A percentile compares a stretch with the other conserved stretches of the same genome.
Evolutionary conservation across 2,797 vertebrate genomes (phyloP).

Genomic region (Bradypodion ventrale): DNA sequence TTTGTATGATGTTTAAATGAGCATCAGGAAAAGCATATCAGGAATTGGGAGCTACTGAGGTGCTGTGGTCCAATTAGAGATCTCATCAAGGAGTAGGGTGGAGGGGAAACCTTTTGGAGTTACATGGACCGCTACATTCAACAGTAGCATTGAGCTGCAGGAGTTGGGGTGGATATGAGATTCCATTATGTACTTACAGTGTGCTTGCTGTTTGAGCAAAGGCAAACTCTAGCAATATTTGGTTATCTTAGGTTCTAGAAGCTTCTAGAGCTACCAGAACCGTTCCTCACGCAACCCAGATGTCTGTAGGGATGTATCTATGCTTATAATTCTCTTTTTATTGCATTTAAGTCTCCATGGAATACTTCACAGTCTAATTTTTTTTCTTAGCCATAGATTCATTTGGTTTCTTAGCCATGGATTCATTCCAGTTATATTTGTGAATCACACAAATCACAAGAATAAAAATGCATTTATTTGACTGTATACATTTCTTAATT

Average conservation of each 20-base stretch:
- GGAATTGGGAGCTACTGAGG: background rate
- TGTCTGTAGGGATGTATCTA: background rate
- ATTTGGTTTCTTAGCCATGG: slow-evolving; percentile 1
- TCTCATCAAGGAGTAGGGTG: background rate
- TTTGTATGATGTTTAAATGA: background rate
- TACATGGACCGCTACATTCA: background rate
- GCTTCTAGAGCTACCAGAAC: background rate
- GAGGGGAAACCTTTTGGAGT: background rate
- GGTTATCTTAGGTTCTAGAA: background rate
- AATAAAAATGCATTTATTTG: background rate
- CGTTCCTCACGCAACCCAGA: background rate
- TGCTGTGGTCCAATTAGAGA: background rate
- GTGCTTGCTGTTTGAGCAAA: background rate
- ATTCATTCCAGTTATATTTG: background rate
- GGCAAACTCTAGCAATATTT: background rate
- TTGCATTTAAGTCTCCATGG: background rate
- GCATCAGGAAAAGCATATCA: background rate
- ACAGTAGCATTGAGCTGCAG: background rate
- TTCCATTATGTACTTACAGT: background rate
- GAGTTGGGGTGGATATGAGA: background rate
- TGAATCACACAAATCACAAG: too few species aligned
- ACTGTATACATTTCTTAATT: background rate
- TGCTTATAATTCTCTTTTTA: background rate
- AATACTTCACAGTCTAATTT: slow-evolving; percentile 3
- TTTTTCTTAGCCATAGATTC: background rate